A percentile compares a stretch with the other conserved stretches of the same genome.
Evolutionary conservation across 2,888 invertebrate species (phyloP).

Genomic region (Cybosia mesomella): DNA sequence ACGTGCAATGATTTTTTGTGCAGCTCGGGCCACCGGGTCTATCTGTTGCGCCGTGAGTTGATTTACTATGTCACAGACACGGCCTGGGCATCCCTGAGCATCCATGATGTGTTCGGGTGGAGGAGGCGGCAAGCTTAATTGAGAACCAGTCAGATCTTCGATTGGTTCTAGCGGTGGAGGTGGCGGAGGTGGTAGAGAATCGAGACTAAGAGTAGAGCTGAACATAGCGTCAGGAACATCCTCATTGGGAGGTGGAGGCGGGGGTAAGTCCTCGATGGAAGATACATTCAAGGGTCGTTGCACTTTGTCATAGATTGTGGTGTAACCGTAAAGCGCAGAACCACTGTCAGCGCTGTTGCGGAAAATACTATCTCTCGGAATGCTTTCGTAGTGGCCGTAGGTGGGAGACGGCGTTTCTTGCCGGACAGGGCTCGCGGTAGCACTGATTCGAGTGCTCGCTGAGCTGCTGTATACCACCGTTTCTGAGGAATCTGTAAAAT

Average conservation of each 20-base stretch:
- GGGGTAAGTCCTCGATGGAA: constrained; percentile 82
- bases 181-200: constrained; percentile 94
- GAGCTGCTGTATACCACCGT: constrained; percentile 59
- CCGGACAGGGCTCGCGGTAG: constrained; percentile 61
- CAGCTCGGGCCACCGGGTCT: constrained; percentile 71
- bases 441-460: constrained; percentile 53
- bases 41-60: constrained; percentile 77
- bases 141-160: constrained; percentile 90
- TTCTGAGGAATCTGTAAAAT: constrained; percentile 65
- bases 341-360: constrained; percentile 68
- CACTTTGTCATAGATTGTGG: constrained; percentile 82
- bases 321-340: constrained; percentile 78
- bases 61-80: constrained; percentile 78
- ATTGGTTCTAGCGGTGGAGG: constrained; percentile 89
- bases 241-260: constrained; percentile 91
- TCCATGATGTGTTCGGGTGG: constrained; percentile 87
- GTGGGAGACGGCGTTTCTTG: constrained; percentile 65
- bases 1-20: constrained; percentile 74
- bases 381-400: constrained; percentile 73
- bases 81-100: constrained; percentile 68
- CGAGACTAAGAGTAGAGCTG: constrained; percentile 92
- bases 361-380: constrained; percentile 65
- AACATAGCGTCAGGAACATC: constrained; percentile 86
- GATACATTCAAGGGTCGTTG: constrained; percentile 63
- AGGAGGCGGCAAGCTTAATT: constrained; percentile 92